Evolutionary conservation across 2,888 invertebrate genomes (phyloP).

Genomic region (Chalcosyrphus nemorum): DNA sequence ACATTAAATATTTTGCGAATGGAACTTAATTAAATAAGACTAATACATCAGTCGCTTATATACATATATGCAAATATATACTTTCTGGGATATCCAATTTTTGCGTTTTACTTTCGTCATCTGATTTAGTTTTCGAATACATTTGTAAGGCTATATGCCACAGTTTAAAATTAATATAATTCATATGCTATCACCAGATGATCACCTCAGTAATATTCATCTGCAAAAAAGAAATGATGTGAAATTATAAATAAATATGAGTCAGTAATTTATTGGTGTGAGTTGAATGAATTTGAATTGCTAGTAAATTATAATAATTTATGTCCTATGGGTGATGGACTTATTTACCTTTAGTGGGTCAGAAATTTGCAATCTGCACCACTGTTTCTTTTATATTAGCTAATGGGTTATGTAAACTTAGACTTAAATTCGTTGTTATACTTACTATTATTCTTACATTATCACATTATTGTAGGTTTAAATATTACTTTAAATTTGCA

Average conservation of each 20-base stretch:
- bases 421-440: constrained; percentile 5
- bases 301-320: constrained; percentile 4
- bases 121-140: neutral
- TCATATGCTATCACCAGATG: constrained; percentile 62
- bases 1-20: constrained; percentile 3
- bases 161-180: constrained; percentile 70
- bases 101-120: constrained; percentile 4
- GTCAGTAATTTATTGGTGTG: neutral
- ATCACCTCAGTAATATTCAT: constrained; percentile 66
- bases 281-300: neutral
- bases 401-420: neutral
- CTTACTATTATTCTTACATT: constrained; percentile 53
- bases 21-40: constrained; percentile 27
- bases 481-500: constrained; percentile 18
- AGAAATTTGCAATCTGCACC: neutral
- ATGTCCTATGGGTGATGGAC: neutral
- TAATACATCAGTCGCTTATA: constrained; percentile 32
- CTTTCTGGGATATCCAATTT: neutral
- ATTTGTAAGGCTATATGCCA: constrained; percentile 42
- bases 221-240: constrained; percentile 46
- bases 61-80: neutral
- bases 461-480: constrained; percentile 50
- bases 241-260: neutral
- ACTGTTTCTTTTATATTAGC: neutral
- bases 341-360: neutral